Conservation (phyloP, 2,797 vertebrate genomes). For the Decapterus maruadsi region DNA sequence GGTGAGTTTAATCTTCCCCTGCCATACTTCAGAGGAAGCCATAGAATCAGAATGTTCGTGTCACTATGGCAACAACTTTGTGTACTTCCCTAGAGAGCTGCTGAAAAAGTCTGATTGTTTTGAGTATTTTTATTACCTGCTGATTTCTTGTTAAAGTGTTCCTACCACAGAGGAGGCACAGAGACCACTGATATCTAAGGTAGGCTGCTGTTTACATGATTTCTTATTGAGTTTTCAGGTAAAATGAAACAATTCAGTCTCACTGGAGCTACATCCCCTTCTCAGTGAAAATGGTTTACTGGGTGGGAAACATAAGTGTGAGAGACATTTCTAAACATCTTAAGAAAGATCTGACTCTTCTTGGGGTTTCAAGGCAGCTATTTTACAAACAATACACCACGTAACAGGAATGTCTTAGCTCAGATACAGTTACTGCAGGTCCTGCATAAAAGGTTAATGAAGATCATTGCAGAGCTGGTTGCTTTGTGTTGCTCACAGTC, state of each 20-base stretch:
- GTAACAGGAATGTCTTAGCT: neutral
- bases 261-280: neutral
- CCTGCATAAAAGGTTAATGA: slow-evolving; percentile 46
- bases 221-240: slow-evolving; percentile 8
- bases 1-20: slow-evolving; percentile 34
- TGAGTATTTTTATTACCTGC: neutral
- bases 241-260: neutral
- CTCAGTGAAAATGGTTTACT: neutral
- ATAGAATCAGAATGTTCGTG: slow-evolving; percentile 50
- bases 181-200: slow-evolving; percentile 43
- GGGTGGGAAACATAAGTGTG: neutral
- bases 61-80: slow-evolving; percentile 59
- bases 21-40: neutral
- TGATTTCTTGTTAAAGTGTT: slow-evolving; percentile 11
- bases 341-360: slow-evolving; percentile 4
- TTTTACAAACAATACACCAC: neutral
- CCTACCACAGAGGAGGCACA: neutral
- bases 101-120: slow-evolving; percentile 3
- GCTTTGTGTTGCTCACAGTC: slow-evolving; percentile 31
- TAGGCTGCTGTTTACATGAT: slow-evolving; percentile 53
- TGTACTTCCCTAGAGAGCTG: slow-evolving; percentile 24
- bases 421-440: slow-evolving; percentile 8
- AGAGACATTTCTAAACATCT: neutral
- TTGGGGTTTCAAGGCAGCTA: neutral
- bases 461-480: slow-evolving; percentile 10